Percentiles rank a stretch among this genome's conserved stretches.
phyloP scores from a whole-genome alignment of 2,797 vertebrate genomes.

The Falco peregrinus region DNA sequence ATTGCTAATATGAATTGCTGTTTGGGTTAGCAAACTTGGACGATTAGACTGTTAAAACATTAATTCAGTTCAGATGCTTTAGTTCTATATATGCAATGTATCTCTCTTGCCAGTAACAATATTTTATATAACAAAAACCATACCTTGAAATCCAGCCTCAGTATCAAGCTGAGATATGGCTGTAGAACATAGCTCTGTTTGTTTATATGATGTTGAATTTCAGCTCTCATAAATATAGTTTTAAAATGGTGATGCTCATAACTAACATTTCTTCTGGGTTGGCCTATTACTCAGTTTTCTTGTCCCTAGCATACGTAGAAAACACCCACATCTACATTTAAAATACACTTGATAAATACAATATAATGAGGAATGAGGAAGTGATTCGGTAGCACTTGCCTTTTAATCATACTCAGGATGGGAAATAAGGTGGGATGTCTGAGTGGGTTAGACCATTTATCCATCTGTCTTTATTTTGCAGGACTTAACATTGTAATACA shows the following conservation, averaged over 20 bases:
- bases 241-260: not conserved
- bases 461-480: constrained; percentile 57
- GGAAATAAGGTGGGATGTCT: constrained; percentile 26
- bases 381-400: not conserved
- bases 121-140: not conserved
- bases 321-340: constrained; percentile 16
- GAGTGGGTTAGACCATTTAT: constrained; percentile 11
- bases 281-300: constrained; percentile 38
- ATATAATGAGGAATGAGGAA: constrained; percentile 7
- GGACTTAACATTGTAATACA: not conserved
- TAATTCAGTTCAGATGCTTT: not conserved
- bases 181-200: not conserved
- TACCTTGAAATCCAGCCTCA: not conserved
- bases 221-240: not conserved
- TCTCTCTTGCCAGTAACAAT: not conserved
- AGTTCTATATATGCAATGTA: not conserved
- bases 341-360: constrained; percentile 36
- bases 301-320: not conserved
- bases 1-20: not conserved
- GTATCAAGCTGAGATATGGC: constrained; percentile 40
- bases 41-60: not conserved
- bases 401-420: constrained; percentile 22
- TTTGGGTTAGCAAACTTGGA: not conserved
- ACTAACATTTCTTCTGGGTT: not conserved
- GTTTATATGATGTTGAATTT: constrained; percentile 21